Percentiles rank a stretch among this genome's conserved stretches.
Evolutionary conservation across 2,113 vertebrate genomes (phyloP).

Genomic region (Sylvicapra grimmia): DNA sequence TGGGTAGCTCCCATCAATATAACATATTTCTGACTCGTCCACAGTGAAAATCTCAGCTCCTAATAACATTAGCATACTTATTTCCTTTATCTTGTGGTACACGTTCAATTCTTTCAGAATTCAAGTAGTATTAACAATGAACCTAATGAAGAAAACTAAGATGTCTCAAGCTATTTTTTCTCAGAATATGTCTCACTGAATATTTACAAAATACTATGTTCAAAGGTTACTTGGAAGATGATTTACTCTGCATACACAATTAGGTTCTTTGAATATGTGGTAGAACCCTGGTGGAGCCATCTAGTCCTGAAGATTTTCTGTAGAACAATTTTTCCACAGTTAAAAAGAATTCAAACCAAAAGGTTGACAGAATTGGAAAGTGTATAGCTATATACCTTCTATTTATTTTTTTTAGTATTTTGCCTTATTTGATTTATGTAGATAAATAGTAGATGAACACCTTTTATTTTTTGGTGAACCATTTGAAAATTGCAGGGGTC

Average conservation of each 20-base stretch:
- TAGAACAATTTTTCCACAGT: not conserved
- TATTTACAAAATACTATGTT: not conserved
- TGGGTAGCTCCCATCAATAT: not conserved
- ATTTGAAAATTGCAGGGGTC: not conserved
- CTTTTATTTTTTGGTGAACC: not conserved
- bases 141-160: not conserved
- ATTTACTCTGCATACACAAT: not conserved
- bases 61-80: not conserved
- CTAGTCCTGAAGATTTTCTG: not conserved
- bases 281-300: not conserved
- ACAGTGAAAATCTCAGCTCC: not conserved
- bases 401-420: not conserved
- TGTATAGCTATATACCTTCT: not conserved
- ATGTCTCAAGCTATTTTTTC: not conserved
- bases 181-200: not conserved
- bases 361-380: not conserved
- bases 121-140: not conserved
- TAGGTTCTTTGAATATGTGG: not conserved
- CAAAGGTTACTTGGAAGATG: not conserved
- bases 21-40: not conserved
- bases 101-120: not conserved
- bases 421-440: not conserved
- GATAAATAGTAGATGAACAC: not conserved
- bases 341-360: not conserved
- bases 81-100: not conserved